Conservation (phyloP, 2,797 vertebrate genomes). For the Squalus acanthias region DNA sequence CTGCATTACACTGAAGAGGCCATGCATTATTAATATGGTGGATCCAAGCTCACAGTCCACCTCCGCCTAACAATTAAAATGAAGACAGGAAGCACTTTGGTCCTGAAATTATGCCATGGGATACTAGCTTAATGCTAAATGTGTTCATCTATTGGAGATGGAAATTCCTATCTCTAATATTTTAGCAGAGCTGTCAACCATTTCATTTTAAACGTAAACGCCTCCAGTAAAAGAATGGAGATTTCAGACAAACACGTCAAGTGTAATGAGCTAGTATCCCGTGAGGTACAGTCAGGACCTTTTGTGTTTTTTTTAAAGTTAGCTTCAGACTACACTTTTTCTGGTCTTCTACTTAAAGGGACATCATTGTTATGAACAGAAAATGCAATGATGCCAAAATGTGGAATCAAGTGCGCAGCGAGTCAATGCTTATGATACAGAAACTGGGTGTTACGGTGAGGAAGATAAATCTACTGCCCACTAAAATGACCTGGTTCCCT, state of each 20-base stretch:
- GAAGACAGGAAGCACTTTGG: neutral
- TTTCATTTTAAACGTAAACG: neutral
- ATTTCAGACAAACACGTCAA: neutral
- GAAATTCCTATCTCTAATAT: neutral
- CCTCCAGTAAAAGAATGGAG: neutral
- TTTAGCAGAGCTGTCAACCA: neutral
- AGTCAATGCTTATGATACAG: neutral
- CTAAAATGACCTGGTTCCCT: neutral
- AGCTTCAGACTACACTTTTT: neutral
- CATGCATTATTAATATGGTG: neutral
- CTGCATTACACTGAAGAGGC: neutral
- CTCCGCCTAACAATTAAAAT: neutral
- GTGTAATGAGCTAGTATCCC: neutral
- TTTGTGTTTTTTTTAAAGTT: neutral
- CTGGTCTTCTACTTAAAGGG: neutral
- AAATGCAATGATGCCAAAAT: neutral
- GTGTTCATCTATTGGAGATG: neutral
- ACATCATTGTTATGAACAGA: neutral
- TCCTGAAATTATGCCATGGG: neutral
- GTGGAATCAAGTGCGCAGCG: neutral
- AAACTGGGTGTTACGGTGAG: neutral
- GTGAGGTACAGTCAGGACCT: neutral
- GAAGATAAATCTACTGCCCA: neutral
- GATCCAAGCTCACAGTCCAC: too few species aligned
- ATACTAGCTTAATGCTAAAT: neutral